phyloP scores from a whole-genome alignment of 1,140 invertebrate species.

The Teleogryllus occipitalis region DNA sequence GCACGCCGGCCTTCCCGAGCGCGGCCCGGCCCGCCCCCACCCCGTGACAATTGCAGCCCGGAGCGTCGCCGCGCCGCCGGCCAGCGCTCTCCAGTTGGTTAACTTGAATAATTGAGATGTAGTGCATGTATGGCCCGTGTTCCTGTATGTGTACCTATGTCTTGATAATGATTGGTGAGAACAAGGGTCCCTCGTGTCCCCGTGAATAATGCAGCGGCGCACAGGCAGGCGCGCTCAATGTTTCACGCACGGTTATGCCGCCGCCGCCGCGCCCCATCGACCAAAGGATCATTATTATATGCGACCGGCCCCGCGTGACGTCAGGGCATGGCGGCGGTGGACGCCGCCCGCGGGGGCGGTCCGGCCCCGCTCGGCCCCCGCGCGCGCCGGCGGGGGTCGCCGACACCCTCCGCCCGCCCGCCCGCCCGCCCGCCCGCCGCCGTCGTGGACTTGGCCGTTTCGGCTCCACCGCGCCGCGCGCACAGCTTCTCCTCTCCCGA shows the following conservation, averaged over 20 bases:
- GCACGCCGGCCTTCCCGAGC: too few species aligned
- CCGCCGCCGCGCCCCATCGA: neutral
- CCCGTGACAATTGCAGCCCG: neutral
- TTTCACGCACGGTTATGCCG: conserved; percentile 1
- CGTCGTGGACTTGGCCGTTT: too few species aligned
- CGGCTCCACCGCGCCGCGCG: too few species aligned
- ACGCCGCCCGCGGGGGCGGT: neutral
- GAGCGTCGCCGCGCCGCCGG: neutral
- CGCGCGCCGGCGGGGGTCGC: too few species aligned
- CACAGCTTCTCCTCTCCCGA: too few species aligned
- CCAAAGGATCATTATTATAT: conserved; percentile 5
- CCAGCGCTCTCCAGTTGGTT: conserved; percentile 19
- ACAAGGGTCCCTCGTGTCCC: conserved; percentile 18
- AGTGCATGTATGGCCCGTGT: conserved; percentile 12
- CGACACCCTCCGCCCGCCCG: neutral
- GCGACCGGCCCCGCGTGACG: neutral
- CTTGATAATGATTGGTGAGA: conserved; percentile 20
- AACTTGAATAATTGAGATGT: conserved; percentile 18
- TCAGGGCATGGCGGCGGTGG: neutral
- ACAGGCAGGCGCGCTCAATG: conserved; percentile 14
- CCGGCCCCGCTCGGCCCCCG: neutral
- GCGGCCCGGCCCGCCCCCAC: too few species aligned
- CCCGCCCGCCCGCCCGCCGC: too few species aligned
- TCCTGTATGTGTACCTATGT: conserved; percentile 19
- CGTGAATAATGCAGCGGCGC: conserved; percentile 17